Evolutionary conservation across 2,888 invertebrate species (phyloP), one percentile per base, ranked within the genome.

Genomic region (Xestia c-nigrum): DNA sequence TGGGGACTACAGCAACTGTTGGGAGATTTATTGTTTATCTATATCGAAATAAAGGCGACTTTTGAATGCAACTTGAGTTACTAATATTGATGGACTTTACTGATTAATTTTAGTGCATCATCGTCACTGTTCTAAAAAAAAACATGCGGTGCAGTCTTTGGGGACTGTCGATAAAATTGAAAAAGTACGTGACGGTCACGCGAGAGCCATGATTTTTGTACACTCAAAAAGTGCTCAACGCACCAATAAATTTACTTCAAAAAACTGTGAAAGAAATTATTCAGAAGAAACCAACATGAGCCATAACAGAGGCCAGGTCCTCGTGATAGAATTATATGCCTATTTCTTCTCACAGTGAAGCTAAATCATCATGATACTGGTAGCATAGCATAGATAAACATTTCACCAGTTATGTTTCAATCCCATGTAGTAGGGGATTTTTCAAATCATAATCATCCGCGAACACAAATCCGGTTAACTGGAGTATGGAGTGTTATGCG

Each of bases 11-110:
- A 71, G 65, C 40, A 47, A 65, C 59, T 47, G 81, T 24, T 57
- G 47, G 14, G 52, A 80, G 84, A 83, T 87, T 85, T 85, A 81
- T 83, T 73, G 66, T 76, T 76, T 67, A 38, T 61, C 19, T 21
- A 16, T n/a, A 57, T 31, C 31, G n/a, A 38, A 72, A 76, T 63
- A 43, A 68, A 38, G 40, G 38, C 4, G 40, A 64, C n/a, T 69
- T 64, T 72, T 52, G 38, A 64, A 61, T 43, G 31, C 31, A 31
- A 3, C 46, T 31, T 21, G 2, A 31, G 9, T 47, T 69, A 14
- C 14, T 5, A 19, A 38, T 19, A 40, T 40, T 7, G 19, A 47
- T 38, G 12, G 14, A 68, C 7, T 14, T 21, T 7, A 5, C 0
- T 6, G 40, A 40, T 40, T 9, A 46, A 57, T 24, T 24, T 0